phyloP scores from a whole-genome alignment of 2,888 invertebrate genomes.

The Cacoxenus indagator region DNA sequence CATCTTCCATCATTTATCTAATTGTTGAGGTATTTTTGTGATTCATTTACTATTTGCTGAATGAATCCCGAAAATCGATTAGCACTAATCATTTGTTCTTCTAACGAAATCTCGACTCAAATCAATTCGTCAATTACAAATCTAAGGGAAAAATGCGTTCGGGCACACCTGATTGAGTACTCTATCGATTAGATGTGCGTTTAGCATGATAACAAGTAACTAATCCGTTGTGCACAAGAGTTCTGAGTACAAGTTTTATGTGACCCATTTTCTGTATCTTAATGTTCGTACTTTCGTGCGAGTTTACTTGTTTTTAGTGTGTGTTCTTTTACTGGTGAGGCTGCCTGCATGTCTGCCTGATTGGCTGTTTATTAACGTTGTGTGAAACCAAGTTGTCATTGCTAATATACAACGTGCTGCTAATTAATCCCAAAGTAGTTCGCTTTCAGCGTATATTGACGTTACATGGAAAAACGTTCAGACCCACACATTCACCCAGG shows the following conservation, averaged over 20 bases:
- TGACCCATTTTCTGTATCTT: background rate
- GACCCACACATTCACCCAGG: background rate
- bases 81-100: too few relatives aligned
- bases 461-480: background rate
- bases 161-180: too few relatives aligned
- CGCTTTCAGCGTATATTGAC: constrained; percentile 1
- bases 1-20: too few relatives aligned
- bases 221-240: background rate
- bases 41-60: too few relatives aligned
- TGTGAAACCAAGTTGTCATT: background rate
- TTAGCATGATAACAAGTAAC: background rate
- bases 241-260: background rate
- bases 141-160: too few relatives aligned
- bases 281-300: background rate
- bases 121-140: too few relatives aligned
- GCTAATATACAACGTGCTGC: constrained; percentile 9
- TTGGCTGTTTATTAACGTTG: background rate
- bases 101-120: too few relatives aligned
- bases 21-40: too few relatives aligned
- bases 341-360: background rate
- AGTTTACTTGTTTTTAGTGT: background rate
- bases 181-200: too few relatives aligned
- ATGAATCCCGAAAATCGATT: too few relatives aligned
- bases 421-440: constrained; percentile 14
- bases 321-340: background rate